Conservation (phyloP, 2,797 vertebrate species). For the Sternotherus odoratus region DNA sequence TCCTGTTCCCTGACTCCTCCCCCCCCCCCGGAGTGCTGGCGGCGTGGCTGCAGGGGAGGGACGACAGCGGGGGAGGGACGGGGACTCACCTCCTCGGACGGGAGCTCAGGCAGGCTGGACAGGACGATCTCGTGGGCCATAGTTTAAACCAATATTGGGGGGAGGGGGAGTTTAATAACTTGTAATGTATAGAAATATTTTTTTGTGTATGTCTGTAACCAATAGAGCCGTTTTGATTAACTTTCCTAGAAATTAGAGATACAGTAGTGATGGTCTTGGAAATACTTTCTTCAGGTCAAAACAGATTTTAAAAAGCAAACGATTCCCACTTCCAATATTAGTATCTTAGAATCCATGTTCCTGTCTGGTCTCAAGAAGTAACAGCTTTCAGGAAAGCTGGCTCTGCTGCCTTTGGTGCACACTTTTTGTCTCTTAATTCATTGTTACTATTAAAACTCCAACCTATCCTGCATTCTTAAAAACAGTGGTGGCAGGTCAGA, state of each 20-base stretch:
- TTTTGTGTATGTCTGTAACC: background rate
- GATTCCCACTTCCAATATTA: background rate
- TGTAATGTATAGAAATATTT: background rate
- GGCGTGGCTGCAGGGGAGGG: too few species aligned
- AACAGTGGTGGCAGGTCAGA: slow-evolving; percentile 5
- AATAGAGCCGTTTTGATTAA: background rate
- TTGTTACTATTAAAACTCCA: background rate
- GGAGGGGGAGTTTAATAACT: background rate
- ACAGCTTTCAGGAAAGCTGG: background rate
- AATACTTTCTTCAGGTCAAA: background rate
- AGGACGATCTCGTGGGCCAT: too few species aligned
- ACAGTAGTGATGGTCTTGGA: background rate
- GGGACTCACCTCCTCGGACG: too few species aligned
- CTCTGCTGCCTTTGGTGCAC: background rate
- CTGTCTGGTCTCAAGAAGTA: background rate
- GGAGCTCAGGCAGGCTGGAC: too few species aligned
- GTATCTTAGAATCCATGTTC: slow-evolving; percentile 14
- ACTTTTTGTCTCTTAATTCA: background rate
- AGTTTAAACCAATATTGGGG: background rate
- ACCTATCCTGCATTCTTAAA: background rate
- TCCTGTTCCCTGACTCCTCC: too few species aligned
- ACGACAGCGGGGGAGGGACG: too few species aligned
- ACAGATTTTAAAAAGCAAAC: background rate
- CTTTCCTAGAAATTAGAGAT: background rate
- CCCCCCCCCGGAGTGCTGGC: too few species aligned